Evolutionary conservation across 1,140 invertebrate species (phyloP).

Genomic region (Glomeris maerens): DNA sequence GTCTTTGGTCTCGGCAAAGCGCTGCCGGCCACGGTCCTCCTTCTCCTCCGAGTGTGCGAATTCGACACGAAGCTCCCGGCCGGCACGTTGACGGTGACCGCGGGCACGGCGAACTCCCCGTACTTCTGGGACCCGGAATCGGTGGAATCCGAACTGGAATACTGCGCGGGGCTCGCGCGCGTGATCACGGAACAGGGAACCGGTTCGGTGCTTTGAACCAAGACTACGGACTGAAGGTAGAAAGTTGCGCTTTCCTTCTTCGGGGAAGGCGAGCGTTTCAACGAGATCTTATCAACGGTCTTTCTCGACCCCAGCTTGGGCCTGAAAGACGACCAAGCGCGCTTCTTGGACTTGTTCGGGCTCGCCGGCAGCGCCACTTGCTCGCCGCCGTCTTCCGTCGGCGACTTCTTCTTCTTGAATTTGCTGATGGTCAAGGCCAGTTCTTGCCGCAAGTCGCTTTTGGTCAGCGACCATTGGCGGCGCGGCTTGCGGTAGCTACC

Average conservation of each 20-base stretch:
- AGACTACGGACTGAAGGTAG: conserved; percentile 19
- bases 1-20: conserved; percentile 1
- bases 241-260: conserved; percentile 19
- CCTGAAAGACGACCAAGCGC: conserved; percentile 13
- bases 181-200: not conserved
- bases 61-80: not conserved
- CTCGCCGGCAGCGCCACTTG: too few relatives aligned
- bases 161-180: not conserved
- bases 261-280: conserved; percentile 16
- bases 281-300: conserved; percentile 14
- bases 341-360: conserved; percentile 18
- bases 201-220: not conserved
- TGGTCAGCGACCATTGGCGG: conserved; percentile 22
- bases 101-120: not conserved
- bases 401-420: conserved; percentile 22
- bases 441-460: conserved; percentile 23
- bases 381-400: conserved; percentile 16
- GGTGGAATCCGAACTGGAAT: not conserved
- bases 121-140: not conserved
- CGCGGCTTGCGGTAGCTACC: conserved; percentile 9
- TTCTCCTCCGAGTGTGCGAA: not conserved
- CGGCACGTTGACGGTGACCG: not conserved
- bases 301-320: conserved; percentile 14
- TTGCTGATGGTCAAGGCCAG: conserved; percentile 19
- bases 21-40: not conserved